These are phyloP conservation scores for Cephalopachus bancanus DNA, from an alignment of 2,797 vertebrate species.

Conservation along the genomic window DNA sequence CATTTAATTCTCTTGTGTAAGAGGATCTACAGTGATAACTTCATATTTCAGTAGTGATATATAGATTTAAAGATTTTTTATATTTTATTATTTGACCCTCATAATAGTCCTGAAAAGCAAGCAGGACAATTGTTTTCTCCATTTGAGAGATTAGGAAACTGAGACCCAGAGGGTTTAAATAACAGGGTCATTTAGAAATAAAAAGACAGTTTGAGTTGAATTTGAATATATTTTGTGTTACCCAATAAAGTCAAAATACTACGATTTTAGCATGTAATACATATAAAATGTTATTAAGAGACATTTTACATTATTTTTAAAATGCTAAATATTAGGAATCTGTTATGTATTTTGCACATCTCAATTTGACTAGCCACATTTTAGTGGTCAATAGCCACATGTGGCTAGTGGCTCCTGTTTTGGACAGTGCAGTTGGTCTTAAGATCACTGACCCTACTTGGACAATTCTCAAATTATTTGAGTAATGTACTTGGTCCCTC, in stretches of 20 bases:
- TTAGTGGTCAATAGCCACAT: neutral
- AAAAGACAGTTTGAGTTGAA: conserved; percentile 32
- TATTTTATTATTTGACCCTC: conserved; percentile 30
- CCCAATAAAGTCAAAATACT: neutral
- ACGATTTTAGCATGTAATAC: conserved; percentile 29
- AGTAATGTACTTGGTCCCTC: neutral
- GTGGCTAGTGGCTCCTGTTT: neutral
- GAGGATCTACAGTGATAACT: neutral
- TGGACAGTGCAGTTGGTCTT: neutral
- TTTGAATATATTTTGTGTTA: conserved; percentile 58
- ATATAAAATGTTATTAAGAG: conserved; percentile 17
- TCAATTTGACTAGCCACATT: neutral
- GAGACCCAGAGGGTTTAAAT: conserved; percentile 62
- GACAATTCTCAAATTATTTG: conserved; percentile 27
- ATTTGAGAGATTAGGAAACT: conserved; percentile 53
- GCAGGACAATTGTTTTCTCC: neutral
- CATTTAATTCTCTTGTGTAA: neutral
- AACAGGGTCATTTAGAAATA: conserved; percentile 37
- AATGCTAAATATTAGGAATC: conserved; percentile 9
- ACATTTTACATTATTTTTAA: conserved; percentile 7
- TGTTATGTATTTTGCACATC: neutral
- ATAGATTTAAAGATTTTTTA: neutral
- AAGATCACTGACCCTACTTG: conserved; percentile 20
- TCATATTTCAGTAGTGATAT: conserved; percentile 9
- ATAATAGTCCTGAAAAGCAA: neutral